Evolutionary conservation across 1,140 invertebrate genomes (phyloP).

Genomic region (Magallana gigas): DNA sequence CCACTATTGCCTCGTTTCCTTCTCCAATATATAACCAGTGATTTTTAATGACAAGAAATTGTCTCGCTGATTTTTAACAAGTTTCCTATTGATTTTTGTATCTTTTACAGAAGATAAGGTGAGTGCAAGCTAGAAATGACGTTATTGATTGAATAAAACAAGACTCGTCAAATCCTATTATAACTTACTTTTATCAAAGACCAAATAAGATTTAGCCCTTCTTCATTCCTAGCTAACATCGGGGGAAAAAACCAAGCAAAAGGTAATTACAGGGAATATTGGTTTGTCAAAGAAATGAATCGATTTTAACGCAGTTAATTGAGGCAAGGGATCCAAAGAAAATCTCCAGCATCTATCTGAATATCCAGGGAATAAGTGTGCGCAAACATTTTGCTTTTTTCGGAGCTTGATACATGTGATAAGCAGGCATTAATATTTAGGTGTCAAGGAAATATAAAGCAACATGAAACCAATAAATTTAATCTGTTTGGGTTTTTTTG

Average conservation of each 20-base stretch:
- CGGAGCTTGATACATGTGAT: too few species aligned
- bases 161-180: conserved; percentile 17
- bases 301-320: too few species aligned
- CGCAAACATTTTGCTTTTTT: too few species aligned
- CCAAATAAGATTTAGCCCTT: not conserved
- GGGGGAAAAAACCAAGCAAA: not conserved
- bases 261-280: conserved; percentile 6
- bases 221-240: not conserved
- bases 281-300: conserved; percentile 17
- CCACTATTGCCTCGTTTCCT: not conserved
- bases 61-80: not conserved
- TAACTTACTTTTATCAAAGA: conserved; percentile 7
- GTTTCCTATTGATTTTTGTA: conserved; percentile 16
- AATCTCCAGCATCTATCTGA: too few species aligned
- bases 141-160: conserved; percentile 24
- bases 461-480: too few species aligned
- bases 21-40: not conserved
- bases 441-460: too few species aligned
- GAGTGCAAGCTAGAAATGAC: not conserved
- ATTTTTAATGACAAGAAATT: conserved; percentile 13
- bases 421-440: too few species aligned
- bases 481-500: too few species aligned
- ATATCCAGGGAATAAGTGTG: too few species aligned
- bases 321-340: too few species aligned
- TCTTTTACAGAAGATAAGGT: conserved; percentile 2